Base-by-base conservation (phyloP, 2,797 vertebrate species). In the Scleropages formosus region DNA sequence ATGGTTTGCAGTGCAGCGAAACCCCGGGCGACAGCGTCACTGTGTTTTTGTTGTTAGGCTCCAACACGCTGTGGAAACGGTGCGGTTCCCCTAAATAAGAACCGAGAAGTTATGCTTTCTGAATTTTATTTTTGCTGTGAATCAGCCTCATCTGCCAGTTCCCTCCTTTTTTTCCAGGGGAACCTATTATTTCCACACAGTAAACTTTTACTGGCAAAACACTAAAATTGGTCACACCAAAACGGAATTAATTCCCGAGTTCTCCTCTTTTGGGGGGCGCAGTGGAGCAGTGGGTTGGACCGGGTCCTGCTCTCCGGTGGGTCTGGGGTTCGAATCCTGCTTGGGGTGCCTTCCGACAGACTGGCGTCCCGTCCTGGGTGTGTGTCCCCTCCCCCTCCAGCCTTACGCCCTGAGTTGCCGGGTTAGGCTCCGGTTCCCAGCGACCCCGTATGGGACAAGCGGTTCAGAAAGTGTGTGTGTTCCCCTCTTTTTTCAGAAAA, bases 141-240 rank as follows among this genome's bases (percentile, higher is more conserved):
- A 58, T 58, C 49, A 71, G 53, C 56, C 68, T 56, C 47, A 26
- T 71, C 31, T 56, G 44, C 22, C 24, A 53, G 49, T 71, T 68
- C 56, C 68, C 51, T 26, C 68, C 27, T 53, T 53, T 27, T 18
- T 65, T 44, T 51, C 58, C 56, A 71, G 53, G 71, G 15, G 22
- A 51, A 22, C 22, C 15, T 53, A 56, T 71, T 53, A 58, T 71
- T 71, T 71, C 68, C 49, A 15, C 68, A 71, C 68, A 58, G 68
- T 71, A 71, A 71, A 71, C 47, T 71, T 71, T 71, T 31, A 71
- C 51, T 56, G 49, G 68, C 12, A 31, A 24, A 47, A 56, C 68
- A 71, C 26, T 53, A 71, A 71, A 71, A 71, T 24, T 20, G 56
- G 68, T 51, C 24, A 13, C 16, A 27, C 68, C 56, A 51, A 39